These are phyloP conservation scores for Hippotragus niger DNA, from an alignment of 2,113 vertebrate genomes.

Conservation along the genomic window DNA sequence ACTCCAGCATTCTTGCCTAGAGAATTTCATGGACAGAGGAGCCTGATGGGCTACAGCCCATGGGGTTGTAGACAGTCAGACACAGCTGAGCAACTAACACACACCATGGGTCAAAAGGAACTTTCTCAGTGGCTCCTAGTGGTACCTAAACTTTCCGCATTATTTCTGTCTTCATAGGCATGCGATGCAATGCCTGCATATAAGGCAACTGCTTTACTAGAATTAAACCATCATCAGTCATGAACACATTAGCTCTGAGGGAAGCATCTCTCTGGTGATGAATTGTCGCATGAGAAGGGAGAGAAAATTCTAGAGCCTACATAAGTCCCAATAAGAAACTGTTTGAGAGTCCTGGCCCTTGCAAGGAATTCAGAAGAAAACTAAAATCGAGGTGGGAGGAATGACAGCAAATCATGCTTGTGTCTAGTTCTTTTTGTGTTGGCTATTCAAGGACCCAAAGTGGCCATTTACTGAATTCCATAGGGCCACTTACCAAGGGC, in stretches of 20 bases:
- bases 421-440: not conserved
- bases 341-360: not conserved
- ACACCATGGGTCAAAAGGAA: not conserved
- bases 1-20: not conserved
- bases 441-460: not conserved
- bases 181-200: not conserved
- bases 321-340: not conserved
- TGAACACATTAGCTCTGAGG: not conserved
- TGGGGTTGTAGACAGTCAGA: not conserved
- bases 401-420: not conserved
- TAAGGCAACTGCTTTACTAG: not conserved
- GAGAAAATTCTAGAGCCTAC: not conserved
- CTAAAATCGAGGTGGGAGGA: not conserved
- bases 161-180: not conserved
- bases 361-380: not conserved
- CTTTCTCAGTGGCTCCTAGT: not conserved
- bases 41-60: not conserved
- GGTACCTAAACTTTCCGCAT: not conserved
- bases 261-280: not conserved
- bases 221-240: not conserved
- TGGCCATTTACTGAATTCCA: not conserved
- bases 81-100: not conserved
- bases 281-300: not conserved
- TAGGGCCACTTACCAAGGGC: not conserved
- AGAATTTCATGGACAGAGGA: not conserved